Percentiles rank a stretch among this genome's conserved stretches.
Evolutionary conservation across 2,888 invertebrate species (phyloP).

Genomic region (Hermaeophaga mercurialis): DNA sequence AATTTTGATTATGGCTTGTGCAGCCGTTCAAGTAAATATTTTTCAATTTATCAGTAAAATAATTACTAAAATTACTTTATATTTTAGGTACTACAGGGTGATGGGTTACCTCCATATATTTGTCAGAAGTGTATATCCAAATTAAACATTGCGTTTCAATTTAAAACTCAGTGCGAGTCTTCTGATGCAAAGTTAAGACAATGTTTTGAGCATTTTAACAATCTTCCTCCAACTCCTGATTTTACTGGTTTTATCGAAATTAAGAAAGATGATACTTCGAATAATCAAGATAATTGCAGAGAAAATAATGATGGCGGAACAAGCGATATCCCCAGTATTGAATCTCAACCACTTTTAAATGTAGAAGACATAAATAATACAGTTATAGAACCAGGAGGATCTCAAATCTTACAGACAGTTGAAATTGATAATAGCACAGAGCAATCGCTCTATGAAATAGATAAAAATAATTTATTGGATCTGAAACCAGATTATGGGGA

Average conservation of each 20-base stretch:
- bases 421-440: slow-evolving; percentile 38
- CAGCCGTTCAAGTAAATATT: slow-evolving; percentile 56
- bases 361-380: slow-evolving; percentile 14
- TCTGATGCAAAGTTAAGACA: slow-evolving; percentile 55
- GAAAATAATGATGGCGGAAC: slow-evolving; percentile 31
- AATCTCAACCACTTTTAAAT: slow-evolving; percentile 17
- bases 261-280: slow-evolving; percentile 44
- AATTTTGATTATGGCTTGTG: slow-evolving; percentile 57
- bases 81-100: slow-evolving; percentile 54
- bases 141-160: slow-evolving; percentile 56
- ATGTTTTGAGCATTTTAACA: slow-evolving; percentile 51
- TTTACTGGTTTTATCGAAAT: slow-evolving; percentile 50
- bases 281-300: slow-evolving; percentile 10
- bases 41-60: no score
- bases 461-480: slow-evolving; percentile 43
- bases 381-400: slow-evolving; percentile 25
- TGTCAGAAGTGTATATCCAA: slow-evolving; percentile 56
- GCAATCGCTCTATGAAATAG: slow-evolving; percentile 40
- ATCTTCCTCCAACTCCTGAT: slow-evolving; percentile 48
- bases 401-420: slow-evolving; percentile 41
- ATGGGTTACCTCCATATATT: slow-evolving; percentile 55
- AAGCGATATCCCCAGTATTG: slow-evolving; percentile 18
- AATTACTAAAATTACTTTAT: slow-evolving; percentile 14
- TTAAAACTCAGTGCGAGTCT: slow-evolving; percentile 56
- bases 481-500: slow-evolving; percentile 49